Evolutionary conservation across 2,888 invertebrate genomes (phyloP).

Genomic region (Phaonia tiefii): DNA sequence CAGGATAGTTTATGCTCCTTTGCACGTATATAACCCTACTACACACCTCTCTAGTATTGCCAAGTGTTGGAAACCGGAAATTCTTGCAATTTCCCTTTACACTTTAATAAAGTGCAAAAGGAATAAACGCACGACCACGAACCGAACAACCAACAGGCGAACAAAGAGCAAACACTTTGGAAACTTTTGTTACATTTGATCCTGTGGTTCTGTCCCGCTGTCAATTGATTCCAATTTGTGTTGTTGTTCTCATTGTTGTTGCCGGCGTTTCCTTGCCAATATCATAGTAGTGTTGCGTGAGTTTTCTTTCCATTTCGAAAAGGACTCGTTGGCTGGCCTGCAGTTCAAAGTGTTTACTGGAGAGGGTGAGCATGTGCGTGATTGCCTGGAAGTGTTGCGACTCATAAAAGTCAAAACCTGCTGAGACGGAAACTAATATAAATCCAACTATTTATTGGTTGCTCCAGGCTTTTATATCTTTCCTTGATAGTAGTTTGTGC

Average conservation of each 20-base stretch:
- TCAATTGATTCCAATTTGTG: constrained; percentile 54
- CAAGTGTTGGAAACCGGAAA: constrained; percentile 53
- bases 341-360: no score
- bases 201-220: constrained; percentile 71
- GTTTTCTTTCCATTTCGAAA: constrained; percentile 11
- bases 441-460: constrained; percentile 71
- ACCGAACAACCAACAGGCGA: not conserved
- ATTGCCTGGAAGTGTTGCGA: constrained; percentile 47
- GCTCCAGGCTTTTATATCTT: constrained; percentile 29
- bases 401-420: constrained; percentile 68
- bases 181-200: constrained; percentile 19
- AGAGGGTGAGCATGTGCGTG: constrained; percentile 40
- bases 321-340: no score
- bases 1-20: constrained; percentile 51
- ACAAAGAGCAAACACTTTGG: constrained; percentile 23
- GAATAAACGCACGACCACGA: not conserved
- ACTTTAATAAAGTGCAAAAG: constrained; percentile 38
- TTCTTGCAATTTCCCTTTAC: constrained; percentile 47
- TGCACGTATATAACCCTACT: not conserved
- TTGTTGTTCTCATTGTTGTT: constrained; percentile 22
- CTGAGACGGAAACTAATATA: constrained; percentile 69
- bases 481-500: not conserved
- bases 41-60: constrained; percentile 4
- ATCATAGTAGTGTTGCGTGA: constrained; percentile 28
- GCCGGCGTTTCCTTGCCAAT: constrained; percentile 14